Percentiles rank a stretch among this genome's conserved stretches.
These are phyloP conservation scores for Scalopus aquaticus DNA, from an alignment of 2,113 vertebrate species.

Conservation along the genomic window DNA sequence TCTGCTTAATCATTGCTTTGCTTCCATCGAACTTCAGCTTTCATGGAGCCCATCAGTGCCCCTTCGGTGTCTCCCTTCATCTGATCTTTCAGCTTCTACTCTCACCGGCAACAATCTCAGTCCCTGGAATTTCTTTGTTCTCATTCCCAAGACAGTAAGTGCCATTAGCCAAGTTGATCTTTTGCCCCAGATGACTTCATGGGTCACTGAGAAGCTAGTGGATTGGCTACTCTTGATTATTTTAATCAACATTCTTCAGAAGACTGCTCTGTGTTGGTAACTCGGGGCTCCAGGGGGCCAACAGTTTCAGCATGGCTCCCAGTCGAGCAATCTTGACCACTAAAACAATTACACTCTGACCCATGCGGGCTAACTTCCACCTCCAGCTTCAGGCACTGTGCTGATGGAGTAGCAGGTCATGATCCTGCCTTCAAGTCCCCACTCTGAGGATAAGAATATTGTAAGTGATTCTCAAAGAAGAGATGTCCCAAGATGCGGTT, in stretches of 20 bases:
- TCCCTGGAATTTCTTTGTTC: background rate
- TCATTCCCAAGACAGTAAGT: background rate
- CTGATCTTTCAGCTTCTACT: background rate
- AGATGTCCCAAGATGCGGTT: background rate
- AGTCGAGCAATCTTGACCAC: background rate
- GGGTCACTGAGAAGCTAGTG: background rate
- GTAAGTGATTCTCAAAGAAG: background rate
- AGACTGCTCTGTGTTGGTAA: fast-evolving
- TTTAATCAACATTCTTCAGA: background rate
- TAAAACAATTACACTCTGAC: background rate
- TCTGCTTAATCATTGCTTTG: background rate
- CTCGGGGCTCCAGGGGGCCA: background rate
- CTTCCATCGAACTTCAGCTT: background rate
- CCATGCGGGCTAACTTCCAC: background rate
- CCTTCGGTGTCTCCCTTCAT: background rate
- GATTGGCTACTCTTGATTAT: background rate
- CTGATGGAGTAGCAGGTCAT: background rate
- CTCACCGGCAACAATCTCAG: background rate
- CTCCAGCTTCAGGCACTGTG: background rate
- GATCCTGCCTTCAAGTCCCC: background rate
- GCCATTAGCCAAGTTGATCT: background rate
- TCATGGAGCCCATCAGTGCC: background rate
- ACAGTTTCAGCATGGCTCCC: background rate
- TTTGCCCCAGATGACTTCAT: background rate
- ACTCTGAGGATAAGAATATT: background rate